These are phyloP conservation scores for Pharmacophagus antenor DNA, from an alignment of 2,888 invertebrate genomes.

Conservation along the genomic window DNA sequence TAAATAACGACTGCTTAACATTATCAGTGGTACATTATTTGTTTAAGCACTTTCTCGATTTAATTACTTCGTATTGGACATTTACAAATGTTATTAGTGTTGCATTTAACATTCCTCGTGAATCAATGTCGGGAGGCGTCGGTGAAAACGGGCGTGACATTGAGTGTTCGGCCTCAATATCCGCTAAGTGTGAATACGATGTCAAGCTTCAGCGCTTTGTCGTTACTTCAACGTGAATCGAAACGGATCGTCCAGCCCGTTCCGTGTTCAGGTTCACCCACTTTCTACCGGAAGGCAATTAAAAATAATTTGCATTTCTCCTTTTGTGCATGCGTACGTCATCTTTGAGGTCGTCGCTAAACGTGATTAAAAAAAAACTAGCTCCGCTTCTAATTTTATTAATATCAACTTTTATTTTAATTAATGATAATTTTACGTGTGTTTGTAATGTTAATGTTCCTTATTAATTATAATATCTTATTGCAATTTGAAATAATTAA, in stretches of 20 bases:
- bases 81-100: constrained; percentile 7
- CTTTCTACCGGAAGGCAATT: constrained; percentile 79
- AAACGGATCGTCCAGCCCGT: constrained; percentile 59
- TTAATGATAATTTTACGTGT: not conserved
- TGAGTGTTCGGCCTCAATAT: constrained; percentile 27
- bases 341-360: constrained; percentile 43
- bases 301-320: constrained; percentile 78
- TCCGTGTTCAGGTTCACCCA: constrained; percentile 69
- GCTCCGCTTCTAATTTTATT: not conserved
- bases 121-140: constrained; percentile 12
- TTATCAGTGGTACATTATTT: not conserved
- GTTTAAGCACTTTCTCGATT: not conserved
- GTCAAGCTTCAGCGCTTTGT: constrained; percentile 45
- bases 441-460: not conserved
- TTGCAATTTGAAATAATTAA: not conserved
- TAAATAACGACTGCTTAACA: not conserved
- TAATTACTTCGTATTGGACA: constrained; percentile 1
- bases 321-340: constrained; percentile 54
- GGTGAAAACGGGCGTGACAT: constrained; percentile 19
- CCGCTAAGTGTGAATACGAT: constrained; percentile 25
- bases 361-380: constrained; percentile 27
- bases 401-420: not conserved
- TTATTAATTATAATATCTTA: not conserved
- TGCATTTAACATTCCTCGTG: constrained; percentile 13
- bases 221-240: constrained; percentile 64